phyloP scores from a whole-genome alignment of 2,797 vertebrate genomes.

The Enteromius mattozi region DNA sequence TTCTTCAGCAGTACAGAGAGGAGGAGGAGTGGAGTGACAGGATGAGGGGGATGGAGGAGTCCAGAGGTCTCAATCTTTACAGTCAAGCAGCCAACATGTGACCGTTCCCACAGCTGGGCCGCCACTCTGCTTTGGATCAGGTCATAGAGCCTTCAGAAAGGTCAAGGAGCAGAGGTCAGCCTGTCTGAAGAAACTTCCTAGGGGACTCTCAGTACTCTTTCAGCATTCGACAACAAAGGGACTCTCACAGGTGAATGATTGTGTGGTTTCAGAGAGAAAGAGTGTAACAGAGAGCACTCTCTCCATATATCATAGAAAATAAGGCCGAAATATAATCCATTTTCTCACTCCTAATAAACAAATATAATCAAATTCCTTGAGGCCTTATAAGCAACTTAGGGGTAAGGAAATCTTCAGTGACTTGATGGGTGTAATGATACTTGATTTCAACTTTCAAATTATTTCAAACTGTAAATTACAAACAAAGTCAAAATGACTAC shows the following conservation, averaged over 20 bases:
- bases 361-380: not conserved
- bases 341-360: conserved; percentile 5
- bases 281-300: conserved; percentile 5
- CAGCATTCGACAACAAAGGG: conserved; percentile 50
- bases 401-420: not conserved
- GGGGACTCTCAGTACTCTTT: conserved; percentile 47
- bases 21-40: conserved; percentile 5
- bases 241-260: conserved; percentile 41
- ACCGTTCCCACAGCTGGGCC: conserved; percentile 52
- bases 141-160: conserved; percentile 28
- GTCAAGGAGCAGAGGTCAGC: conserved; percentile 50
- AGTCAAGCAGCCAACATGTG: conserved; percentile 56
- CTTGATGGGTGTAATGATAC: not conserved
- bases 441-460: not conserved
- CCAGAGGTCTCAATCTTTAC: conserved; percentile 51
- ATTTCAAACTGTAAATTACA: not conserved
- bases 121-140: conserved; percentile 45
- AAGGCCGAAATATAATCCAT: not conserved
- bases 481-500: not conserved
- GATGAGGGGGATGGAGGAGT: conserved; percentile 44
- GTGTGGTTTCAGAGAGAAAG: conserved; percentile 19
- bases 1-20: conserved; percentile 42
- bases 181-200: conserved; percentile 54
- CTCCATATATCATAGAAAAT: conserved; percentile 16
- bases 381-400: not conserved